Evolutionary conservation across 2,888 invertebrate genomes (phyloP), one percentile per base, ranked within the genome.

Genomic region (Nemapogon koenigi): DNA sequence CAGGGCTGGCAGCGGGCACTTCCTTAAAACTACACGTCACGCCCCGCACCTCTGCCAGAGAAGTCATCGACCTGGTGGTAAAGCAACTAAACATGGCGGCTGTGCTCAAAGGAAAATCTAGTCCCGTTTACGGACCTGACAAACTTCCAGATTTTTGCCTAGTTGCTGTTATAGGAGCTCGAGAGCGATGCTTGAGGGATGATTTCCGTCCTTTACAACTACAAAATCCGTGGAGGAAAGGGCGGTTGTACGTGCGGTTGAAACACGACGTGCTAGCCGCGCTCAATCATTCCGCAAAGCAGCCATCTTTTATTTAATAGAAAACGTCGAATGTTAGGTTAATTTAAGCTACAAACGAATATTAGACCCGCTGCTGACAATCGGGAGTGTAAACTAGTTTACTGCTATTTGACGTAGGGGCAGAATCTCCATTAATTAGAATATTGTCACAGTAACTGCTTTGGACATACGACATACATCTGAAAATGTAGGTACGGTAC

Each of bases 191-290:
- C 55, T 81, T 98, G 4, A 78, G 96, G 3, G 96, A 97, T 56
- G 97, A 97, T 62, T 97, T 96, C 62, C 90, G 92, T 53, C 94
- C 96, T 0, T 78, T 98, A 14, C 91, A 93, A 51, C 78, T 98
- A 38, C 96, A 97, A 62, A 94, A 94, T 64, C 97, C 97, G 0
- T 97, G 97, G 97, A 88, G 92, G 45, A 93, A 92, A 58, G 97
- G 97, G 1, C 83, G 94, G 41, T 73, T 98, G 43, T 97, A 94
- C 66, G 96, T 98, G 2, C 81, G 97, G 36, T 89, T 92, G 60
- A 94, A 94, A 62, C 92, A 93, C 53, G 94, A 94, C 54, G 88
- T 93, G 3, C 72, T 94, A 31, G 94, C 94, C 17, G 94, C 94
- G 11, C 80, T 94, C 19, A 91, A 93, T 58, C 92, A 93, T 68